These are phyloP conservation scores for Boloria euphrosyne DNA, from an alignment of 2,888 invertebrate species.

Conservation along the genomic window DNA sequence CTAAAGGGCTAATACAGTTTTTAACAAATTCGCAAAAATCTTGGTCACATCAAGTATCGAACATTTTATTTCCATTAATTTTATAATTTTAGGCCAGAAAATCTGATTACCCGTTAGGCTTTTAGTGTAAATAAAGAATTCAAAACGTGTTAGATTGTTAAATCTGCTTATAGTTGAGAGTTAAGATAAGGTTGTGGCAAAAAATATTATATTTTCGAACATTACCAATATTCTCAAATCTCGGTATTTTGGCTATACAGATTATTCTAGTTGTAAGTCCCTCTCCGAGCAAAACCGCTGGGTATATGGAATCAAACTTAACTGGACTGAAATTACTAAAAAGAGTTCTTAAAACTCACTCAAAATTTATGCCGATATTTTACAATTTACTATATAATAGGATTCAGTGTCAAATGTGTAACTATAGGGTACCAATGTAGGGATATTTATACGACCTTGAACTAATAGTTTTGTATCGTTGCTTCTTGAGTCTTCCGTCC, in stretches of 20 bases:
- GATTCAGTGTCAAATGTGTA: constrained; percentile 76
- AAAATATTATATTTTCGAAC: constrained; percentile 73
- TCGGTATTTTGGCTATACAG: constrained; percentile 72
- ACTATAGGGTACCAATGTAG: constrained; percentile 73
- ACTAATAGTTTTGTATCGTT: constrained; percentile 62
- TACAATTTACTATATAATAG: constrained; percentile 50
- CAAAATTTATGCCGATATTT: constrained; percentile 48
- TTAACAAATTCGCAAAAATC: neutral
- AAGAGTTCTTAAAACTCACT: constrained; percentile 38
- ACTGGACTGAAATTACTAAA: constrained; percentile 41
- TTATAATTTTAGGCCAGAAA: neutral
- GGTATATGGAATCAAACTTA: constrained; percentile 44
- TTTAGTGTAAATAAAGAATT: constrained; percentile 26
- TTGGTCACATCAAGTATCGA: neutral
- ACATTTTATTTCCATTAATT: neutral
- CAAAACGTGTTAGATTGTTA: constrained; percentile 71
- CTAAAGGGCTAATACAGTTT: neutral
- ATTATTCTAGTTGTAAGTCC: constrained; percentile 63
- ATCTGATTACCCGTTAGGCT: constrained; percentile 11
- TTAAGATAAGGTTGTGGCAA: constrained; percentile 76
- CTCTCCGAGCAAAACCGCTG: constrained; percentile 45
- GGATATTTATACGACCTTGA: constrained; percentile 56
- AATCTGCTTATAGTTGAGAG: constrained; percentile 70
- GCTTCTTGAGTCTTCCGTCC: constrained; percentile 80
- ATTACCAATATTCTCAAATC: constrained; percentile 68